These are phyloP conservation scores for Protaetia brevitarsis DNA, from an alignment of 1,140 invertebrate species.

Conservation along the genomic window DNA sequence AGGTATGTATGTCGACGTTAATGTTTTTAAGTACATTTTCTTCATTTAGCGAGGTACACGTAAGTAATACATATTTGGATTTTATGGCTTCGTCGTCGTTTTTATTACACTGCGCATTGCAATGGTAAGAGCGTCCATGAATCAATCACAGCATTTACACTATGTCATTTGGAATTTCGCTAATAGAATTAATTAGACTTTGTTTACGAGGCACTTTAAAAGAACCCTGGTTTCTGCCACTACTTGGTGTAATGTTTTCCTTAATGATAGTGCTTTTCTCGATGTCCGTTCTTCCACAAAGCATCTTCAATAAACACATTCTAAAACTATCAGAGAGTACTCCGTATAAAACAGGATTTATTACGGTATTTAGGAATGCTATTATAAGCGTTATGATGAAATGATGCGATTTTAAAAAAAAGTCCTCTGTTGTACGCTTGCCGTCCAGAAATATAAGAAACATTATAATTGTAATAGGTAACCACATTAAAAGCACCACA, in stretches of 20 bases:
- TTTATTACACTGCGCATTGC: no score
- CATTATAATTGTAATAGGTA: slow-evolving; percentile 58
- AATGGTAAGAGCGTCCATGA: no score
- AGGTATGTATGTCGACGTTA: no score
- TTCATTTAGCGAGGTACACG: no score
- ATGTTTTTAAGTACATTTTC: no score
- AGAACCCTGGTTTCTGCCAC: slow-evolving; percentile 24
- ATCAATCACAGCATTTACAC: slow-evolving; percentile 19
- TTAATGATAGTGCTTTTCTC: slow-evolving; percentile 6
- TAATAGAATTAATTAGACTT: slow-evolving; percentile 36
- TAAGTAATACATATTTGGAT: no score
- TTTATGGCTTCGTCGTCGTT: no score
- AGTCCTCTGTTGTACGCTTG: slow-evolving; percentile 50
- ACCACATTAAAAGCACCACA: slow-evolving; percentile 59
- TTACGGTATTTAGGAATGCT: slow-evolving; percentile 68
- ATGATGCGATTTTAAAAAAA: slow-evolving; percentile 55
- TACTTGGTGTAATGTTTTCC: slow-evolving; percentile 26
- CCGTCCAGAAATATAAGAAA: slow-evolving; percentile 59
- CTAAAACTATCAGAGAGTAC: slow-evolving; percentile 75
- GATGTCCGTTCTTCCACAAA: slow-evolving; percentile 31
- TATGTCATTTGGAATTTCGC: slow-evolving; percentile 31
- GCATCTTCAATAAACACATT: slow-evolving; percentile 53
- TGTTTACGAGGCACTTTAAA: slow-evolving; percentile 29
- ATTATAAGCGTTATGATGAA: slow-evolving; percentile 58
- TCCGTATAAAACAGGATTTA: slow-evolving; percentile 78